Percentiles rank a stretch among this genome's conserved stretches.
Conservation (phyloP, 2,888 invertebrate genomes). For the Pomacea canaliculata region DNA sequence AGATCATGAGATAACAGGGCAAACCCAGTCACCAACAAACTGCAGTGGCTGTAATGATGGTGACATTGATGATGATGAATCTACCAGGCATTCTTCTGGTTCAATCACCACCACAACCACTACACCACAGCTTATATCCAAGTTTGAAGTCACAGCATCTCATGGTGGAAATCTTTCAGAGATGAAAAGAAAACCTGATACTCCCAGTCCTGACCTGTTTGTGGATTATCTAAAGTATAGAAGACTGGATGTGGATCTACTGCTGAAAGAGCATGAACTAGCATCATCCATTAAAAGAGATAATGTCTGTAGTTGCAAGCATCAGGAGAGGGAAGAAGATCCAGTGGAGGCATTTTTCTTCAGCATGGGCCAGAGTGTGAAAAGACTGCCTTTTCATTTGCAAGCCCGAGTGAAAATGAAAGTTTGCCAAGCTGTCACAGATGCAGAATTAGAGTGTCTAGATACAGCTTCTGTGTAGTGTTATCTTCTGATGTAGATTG, state of each 20-base stretch:
- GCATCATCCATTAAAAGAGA: neutral
- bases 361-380: conserved; percentile 23
- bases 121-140: no score
- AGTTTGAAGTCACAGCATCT: neutral
- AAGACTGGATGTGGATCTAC: conserved; percentile 5
- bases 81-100: neutral
- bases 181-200: conserved; percentile 10
- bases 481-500: neutral
- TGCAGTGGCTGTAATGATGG: neutral
- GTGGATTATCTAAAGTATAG: conserved; percentile 5
- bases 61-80: conserved; percentile 7
- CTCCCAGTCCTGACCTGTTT: conserved; percentile 1
- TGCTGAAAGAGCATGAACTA: conserved; percentile 7
- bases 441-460: conserved; percentile 19
- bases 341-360: conserved; percentile 18
- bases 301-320: neutral
- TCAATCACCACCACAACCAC: conserved; percentile 2
- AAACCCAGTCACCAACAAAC: conserved; percentile 1
- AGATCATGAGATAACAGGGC: neutral
- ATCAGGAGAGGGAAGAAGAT: neutral
- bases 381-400: conserved; percentile 16
- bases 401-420: conserved; percentile 23
- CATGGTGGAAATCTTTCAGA: neutral
- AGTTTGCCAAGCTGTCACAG: conserved; percentile 21
- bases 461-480: conserved; percentile 13